These are phyloP conservation scores for Drosophila picticornis DNA, from an alignment of 2,888 invertebrate genomes.

Conservation along the genomic window DNA sequence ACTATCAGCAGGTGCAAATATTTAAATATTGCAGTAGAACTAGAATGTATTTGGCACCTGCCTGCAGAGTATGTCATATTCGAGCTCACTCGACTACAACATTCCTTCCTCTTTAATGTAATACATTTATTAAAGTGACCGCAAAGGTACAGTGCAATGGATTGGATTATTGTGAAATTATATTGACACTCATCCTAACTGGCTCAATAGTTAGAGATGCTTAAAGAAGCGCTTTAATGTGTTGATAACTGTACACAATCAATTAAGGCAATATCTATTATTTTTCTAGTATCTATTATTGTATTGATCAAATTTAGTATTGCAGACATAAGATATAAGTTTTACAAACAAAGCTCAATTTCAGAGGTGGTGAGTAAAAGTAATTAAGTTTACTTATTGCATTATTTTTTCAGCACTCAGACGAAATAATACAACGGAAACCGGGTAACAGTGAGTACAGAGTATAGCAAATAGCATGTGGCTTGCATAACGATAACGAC, in stretches of 20 bases:
- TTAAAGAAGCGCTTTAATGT: not conserved
- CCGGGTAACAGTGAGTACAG: constrained; percentile 8
- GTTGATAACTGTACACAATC: not conserved
- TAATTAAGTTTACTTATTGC: constrained; percentile 55
- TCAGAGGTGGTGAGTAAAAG: not conserved
- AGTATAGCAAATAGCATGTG: constrained; percentile 60
- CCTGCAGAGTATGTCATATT: not conserved
- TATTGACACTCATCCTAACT: not conserved
- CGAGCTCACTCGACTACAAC: not conserved
- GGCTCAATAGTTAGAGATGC: not conserved
- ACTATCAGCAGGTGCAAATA: too few relatives aligned
- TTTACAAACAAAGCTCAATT: constrained; percentile 8
- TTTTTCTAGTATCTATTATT: too few relatives aligned
- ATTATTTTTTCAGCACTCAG: constrained; percentile 9
- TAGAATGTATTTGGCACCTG: not conserved
- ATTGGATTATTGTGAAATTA: not conserved
- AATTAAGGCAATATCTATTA: not conserved
- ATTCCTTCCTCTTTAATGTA: not conserved
- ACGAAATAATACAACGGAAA: constrained; percentile 30
- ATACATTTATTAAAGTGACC: not conserved
- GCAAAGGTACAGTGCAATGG: not conserved
- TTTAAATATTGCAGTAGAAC: too few relatives aligned
- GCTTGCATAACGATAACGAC: constrained; percentile 39
- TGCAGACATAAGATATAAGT: constrained; percentile 9
- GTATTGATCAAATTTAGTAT: not conserved